Conservation (phyloP, 1,140 invertebrate species). For the Pseudomyrmex gracilis region DNA sequence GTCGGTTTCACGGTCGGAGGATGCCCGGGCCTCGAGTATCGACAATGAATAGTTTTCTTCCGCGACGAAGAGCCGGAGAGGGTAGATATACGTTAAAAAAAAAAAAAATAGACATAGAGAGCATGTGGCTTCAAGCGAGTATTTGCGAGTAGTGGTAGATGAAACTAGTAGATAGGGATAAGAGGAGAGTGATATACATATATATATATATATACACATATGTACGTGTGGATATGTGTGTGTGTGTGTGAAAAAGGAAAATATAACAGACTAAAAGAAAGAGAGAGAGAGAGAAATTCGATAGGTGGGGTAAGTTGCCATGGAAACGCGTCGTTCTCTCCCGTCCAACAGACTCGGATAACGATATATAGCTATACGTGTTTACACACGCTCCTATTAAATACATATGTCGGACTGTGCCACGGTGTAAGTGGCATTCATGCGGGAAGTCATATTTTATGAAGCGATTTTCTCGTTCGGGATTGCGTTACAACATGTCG, state of each 20-base stretch:
- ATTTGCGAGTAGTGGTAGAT: slow-evolving; percentile 41
- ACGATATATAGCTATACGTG: slow-evolving; percentile 69
- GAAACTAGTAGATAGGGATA: slow-evolving; percentile 34
- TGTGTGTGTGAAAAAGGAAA: slow-evolving; percentile 32
- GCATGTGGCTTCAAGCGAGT: background rate
- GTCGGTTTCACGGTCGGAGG: slow-evolving; percentile 70
- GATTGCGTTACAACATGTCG: slow-evolving; percentile 45
- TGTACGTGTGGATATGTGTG: too few relatives aligned
- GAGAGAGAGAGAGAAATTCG: slow-evolving; percentile 66
- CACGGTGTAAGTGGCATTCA: slow-evolving; percentile 66
- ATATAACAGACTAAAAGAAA: slow-evolving; percentile 43
- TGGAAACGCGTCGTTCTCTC: slow-evolving; percentile 81
- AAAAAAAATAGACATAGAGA: slow-evolving; percentile 11
- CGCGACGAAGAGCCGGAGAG: slow-evolving; percentile 57
- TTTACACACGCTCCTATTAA: slow-evolving; percentile 67
- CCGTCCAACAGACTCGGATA: slow-evolving; percentile 73
- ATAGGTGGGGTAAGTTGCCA: slow-evolving; percentile 80
- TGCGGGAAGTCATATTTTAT: slow-evolving; percentile 72
- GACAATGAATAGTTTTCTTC: slow-evolving; percentile 77
- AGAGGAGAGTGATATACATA: background rate
- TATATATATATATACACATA: too few relatives aligned
- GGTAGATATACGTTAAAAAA: background rate
- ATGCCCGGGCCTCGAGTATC: slow-evolving; percentile 71
- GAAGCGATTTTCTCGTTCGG: slow-evolving; percentile 66
- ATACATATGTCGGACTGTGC: slow-evolving; percentile 64